These are phyloP conservation scores for Trypoxylus dichotomus DNA, from an alignment of 1,140 invertebrate species.

Conservation along the genomic window DNA sequence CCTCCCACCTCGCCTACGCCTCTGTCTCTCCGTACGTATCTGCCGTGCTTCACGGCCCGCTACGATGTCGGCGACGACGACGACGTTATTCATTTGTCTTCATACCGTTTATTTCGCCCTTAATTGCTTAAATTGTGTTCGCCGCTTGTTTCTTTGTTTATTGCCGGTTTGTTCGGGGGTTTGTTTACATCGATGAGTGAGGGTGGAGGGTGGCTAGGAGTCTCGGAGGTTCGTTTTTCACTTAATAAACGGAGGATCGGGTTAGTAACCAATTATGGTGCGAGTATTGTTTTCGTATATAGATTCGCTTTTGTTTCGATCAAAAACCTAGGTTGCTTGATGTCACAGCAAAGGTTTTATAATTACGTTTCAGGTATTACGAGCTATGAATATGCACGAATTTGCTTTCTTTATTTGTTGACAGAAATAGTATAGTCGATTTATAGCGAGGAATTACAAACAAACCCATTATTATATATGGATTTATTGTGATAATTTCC, in stretches of 20 bases:
- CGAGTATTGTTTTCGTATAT: too few relatives aligned
- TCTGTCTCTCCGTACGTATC: not conserved
- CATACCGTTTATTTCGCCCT: conserved; percentile 32
- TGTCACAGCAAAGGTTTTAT: too few relatives aligned
- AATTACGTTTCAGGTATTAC: too few relatives aligned
- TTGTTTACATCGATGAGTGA: conserved; percentile 11
- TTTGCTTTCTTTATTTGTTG: too few relatives aligned
- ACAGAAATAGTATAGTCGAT: too few relatives aligned
- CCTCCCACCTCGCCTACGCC: not conserved
- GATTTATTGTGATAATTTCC: too few relatives aligned
- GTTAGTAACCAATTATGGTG: too few relatives aligned
- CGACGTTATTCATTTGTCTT: conserved; percentile 34
- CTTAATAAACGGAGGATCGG: not conserved
- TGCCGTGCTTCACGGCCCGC: not conserved
- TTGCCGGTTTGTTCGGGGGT: conserved; percentile 24
- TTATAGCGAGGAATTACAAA: too few relatives aligned
- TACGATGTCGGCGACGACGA: not conserved
- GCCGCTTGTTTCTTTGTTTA: conserved; percentile 29
- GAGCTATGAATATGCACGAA: too few relatives aligned
- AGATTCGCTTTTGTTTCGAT: too few relatives aligned
- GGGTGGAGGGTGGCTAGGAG: not conserved
- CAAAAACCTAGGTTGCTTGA: too few relatives aligned
- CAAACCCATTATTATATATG: too few relatives aligned
- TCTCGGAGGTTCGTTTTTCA: not conserved
- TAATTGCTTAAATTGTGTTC: conserved; percentile 33